These are phyloP conservation scores for Rhopalosiphum maidis DNA, from an alignment of 1,140 invertebrate genomes.

Conservation along the genomic window DNA sequence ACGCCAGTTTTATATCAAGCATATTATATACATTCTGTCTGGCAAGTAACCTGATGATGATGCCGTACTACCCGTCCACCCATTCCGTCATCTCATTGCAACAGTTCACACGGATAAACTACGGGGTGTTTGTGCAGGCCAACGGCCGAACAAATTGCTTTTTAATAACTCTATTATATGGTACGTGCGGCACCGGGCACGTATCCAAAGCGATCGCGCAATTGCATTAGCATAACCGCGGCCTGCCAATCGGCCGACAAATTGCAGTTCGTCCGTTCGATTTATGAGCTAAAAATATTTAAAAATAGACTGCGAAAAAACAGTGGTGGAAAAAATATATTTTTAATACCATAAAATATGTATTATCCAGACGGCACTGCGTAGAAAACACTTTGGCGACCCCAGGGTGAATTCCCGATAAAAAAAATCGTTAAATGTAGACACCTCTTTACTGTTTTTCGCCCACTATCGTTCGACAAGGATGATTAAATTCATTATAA, in stretches of 20 bases:
- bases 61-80: neutral
- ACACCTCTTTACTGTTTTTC: neutral
- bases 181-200: neutral
- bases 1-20: neutral
- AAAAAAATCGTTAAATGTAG: neutral
- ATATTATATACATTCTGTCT: too few relatives aligned
- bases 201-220: neutral
- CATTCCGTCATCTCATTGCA: too few relatives aligned
- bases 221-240: neutral
- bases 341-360: neutral
- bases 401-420: neutral
- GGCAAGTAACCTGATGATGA: neutral
- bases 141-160: conserved; percentile 29
- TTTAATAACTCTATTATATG: conserved; percentile 42
- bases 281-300: neutral
- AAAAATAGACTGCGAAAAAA: too few relatives aligned
- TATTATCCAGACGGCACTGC: neutral
- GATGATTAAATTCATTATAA: neutral
- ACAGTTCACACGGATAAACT: neutral
- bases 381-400: neutral
- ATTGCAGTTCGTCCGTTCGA: neutral
- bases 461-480: too few relatives aligned
- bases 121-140: neutral
- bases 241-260: conserved; percentile 21
- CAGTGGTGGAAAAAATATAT: neutral